These are phyloP conservation scores for Trichoplusia ni DNA, from an alignment of 1,140 invertebrate species.

Conservation along the genomic window DNA sequence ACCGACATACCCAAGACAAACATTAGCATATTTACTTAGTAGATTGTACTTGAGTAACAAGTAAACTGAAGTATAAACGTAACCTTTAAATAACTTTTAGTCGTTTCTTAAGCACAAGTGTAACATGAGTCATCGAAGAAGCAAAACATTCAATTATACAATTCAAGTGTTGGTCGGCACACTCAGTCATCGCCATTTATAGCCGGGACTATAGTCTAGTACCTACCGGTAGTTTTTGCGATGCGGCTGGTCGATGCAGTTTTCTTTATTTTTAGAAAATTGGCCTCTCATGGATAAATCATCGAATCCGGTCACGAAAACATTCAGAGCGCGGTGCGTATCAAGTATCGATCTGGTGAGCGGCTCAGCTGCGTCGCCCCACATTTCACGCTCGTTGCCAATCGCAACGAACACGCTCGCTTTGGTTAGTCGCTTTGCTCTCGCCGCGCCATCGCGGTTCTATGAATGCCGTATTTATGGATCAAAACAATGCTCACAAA, in stretches of 20 bases:
- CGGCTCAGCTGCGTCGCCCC: slow-evolving; percentile 66
- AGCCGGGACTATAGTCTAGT: neutral
- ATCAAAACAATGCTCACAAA: slow-evolving; percentile 51
- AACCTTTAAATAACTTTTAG: too few relatives aligned
- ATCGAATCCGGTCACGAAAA: slow-evolving; percentile 56
- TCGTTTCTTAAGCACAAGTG: neutral
- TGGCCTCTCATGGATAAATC: slow-evolving; percentile 37
- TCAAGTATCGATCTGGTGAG: slow-evolving; percentile 72
- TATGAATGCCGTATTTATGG: slow-evolving; percentile 37
- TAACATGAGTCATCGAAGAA: slow-evolving; percentile 5
- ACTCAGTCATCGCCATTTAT: slow-evolving; percentile 16
- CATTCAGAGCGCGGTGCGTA: slow-evolving; percentile 69
- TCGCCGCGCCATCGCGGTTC: slow-evolving; percentile 16
- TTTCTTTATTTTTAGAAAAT: slow-evolving; percentile 32
- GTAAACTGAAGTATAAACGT: too few relatives aligned
- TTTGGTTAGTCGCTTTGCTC: slow-evolving; percentile 38
- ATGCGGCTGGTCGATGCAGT: slow-evolving; percentile 4
- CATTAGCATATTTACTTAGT: too few relatives aligned
- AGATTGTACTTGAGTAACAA: too few relatives aligned
- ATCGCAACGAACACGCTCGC: slow-evolving; percentile 48
- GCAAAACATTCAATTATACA: slow-evolving; percentile 1
- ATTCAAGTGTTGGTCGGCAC: neutral
- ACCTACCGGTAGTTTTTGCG: slow-evolving; percentile 1
- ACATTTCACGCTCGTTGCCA: slow-evolving; percentile 69
- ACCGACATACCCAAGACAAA: too few relatives aligned